A percentile compares a stretch with the other conserved stretches of the same genome.
phyloP scores from a whole-genome alignment of 2,113 vertebrate species.

The Platichthys stellatus region DNA sequence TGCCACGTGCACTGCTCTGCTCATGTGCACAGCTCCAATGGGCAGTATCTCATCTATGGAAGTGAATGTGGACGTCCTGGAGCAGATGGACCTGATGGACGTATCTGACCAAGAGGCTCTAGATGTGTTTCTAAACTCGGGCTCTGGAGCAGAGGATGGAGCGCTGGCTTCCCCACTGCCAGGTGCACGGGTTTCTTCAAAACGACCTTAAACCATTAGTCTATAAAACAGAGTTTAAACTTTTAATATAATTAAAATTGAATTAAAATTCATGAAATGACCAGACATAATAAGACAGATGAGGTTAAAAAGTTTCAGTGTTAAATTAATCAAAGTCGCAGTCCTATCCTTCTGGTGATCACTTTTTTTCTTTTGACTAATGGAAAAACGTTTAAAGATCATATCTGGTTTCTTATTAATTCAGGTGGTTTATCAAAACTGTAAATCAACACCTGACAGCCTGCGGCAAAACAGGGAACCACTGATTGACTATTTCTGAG shows the following conservation, averaged over 20 bases:
- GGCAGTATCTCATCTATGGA: constrained; percentile 97
- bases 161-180: constrained; percentile 72
- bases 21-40: constrained; percentile 84
- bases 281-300: no score
- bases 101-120: constrained; percentile 91
- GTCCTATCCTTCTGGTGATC: no score
- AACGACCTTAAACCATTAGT: background rate
- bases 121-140: constrained; percentile 91
- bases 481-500: no score
- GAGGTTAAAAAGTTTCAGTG: no score
- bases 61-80: constrained; percentile 92
- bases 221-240: no score
- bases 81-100: constrained; percentile 93
- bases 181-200: constrained; percentile 69
- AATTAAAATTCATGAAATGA: no score
- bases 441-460: background rate
- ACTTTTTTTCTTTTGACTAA: no score
- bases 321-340: no score
- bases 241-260: no score
- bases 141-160: constrained; percentile 82
- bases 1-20: background rate
- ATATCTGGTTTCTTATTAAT: background rate
- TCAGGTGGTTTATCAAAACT: background rate
- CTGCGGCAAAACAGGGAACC: background rate
- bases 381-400: background rate